Evolutionary conservation across 2,113 vertebrate species (phyloP).

Genomic region (Sander lucioperca): DNA sequence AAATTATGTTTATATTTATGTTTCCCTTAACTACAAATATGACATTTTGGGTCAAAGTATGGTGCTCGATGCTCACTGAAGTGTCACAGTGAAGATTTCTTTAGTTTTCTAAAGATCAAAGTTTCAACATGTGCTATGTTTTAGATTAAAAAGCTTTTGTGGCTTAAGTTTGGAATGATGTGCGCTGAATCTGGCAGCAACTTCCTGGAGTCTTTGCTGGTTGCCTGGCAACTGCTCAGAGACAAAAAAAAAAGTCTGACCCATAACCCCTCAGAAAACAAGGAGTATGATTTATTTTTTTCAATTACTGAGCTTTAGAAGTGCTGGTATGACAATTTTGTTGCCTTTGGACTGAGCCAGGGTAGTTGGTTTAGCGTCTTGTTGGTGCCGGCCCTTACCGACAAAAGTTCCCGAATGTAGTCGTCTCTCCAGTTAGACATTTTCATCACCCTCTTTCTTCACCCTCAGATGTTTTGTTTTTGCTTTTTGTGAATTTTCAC

Average conservation of each 20-base stretch:
- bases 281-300: background rate
- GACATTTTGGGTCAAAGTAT: constrained; percentile 13
- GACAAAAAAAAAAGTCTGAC: background rate
- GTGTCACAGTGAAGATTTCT: background rate
- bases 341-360: background rate
- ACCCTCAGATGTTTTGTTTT: too few relatives aligned
- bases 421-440: too few relatives aligned
- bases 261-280: background rate
- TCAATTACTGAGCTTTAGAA: background rate
- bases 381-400: too few relatives aligned
- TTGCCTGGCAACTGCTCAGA: constrained; percentile 12
- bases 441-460: too few relatives aligned
- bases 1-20: background rate
- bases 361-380: background rate
- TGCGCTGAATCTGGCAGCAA: background rate
- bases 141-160: background rate
- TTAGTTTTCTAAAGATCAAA: constrained; percentile 11
- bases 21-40: constrained; percentile 29
- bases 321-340: too few relatives aligned
- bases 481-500: too few relatives aligned
- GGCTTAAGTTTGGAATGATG: background rate
- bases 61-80: background rate
- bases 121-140: background rate
- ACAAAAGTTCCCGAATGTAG: too few relatives aligned
- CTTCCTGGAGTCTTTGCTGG: background rate